Evolutionary conservation across 2,888 invertebrate species (phyloP).

Genomic region (Heliconius cydno): DNA sequence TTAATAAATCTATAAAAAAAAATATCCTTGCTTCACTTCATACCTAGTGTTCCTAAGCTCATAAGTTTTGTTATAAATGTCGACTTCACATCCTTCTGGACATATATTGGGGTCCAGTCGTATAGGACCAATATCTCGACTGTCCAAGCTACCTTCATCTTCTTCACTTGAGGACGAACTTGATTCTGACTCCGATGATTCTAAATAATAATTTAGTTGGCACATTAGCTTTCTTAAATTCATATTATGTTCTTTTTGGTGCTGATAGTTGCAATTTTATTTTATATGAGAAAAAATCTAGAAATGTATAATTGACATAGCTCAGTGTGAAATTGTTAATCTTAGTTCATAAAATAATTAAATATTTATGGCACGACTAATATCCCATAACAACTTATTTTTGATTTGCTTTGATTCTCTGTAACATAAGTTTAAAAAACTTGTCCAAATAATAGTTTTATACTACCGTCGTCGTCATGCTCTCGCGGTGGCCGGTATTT

Average conservation of each 20-base stretch:
- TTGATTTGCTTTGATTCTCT: not conserved
- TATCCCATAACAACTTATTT: not conserved
- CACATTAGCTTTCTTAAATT: not conserved
- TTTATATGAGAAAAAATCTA: too few species aligned
- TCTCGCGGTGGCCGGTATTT: conserved; percentile 89
- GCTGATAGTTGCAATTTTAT: not conserved
- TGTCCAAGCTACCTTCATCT: conserved; percentile 85
- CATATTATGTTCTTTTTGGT: not conserved
- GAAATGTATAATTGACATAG: too few species aligned
- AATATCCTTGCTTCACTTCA: not conserved
- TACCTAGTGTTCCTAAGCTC: conserved; percentile 84
- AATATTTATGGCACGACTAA: not conserved
- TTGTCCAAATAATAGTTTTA: not conserved
- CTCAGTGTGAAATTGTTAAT: too few species aligned
- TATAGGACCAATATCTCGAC: conserved; percentile 86
- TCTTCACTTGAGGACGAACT: conserved; percentile 84
- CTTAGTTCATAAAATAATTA: too few species aligned
- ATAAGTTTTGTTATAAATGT: conserved; percentile 87
- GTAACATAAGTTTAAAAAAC: not conserved
- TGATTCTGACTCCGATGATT: conserved; percentile 73
- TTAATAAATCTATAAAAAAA: not conserved
- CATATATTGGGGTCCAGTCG: conserved; percentile 88
- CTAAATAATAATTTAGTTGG: conserved; percentile 48
- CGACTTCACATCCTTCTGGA: conserved; percentile 87
- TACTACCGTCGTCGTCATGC: conserved; percentile 74